Base-by-base conservation (phyloP, 1,140 invertebrate genomes). In the Chrysopa pallens region DNA sequence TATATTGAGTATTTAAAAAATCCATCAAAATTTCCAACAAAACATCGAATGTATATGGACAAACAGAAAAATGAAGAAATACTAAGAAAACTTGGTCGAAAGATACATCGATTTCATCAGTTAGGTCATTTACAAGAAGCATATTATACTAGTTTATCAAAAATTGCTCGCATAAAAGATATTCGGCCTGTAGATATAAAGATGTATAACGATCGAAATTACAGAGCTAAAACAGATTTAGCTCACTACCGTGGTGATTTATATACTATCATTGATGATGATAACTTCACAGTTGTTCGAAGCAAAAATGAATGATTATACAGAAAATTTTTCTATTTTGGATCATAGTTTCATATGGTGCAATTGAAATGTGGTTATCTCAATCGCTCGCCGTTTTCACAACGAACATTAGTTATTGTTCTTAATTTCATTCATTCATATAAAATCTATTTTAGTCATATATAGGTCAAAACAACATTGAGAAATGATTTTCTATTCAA, bases 11-110 rank as follows among this genome's bases (percentile, higher is more conserved):
- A 28, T 29, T 11, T 43, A 11, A 29, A 17, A 4, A 36, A 63
- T 0, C 46, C 48, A 13, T 42, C 61, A 13, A 38, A 39, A 9
- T 53, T 72, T 11, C 69, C 67, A 12, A 49, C 47, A 14, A 46
- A 52, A 42, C 53, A 63, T 23, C 56, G 60, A 33, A 69, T 73
- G 68, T 39, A 54, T 11, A 42, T 42, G 11, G 67, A 68, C 31
- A 61, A 53, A 12, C 51, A 62, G 42, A 38, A 49, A n/a, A 62
- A 69, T 28, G 8, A 13, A 27, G 12, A 43, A 38, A 6, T 38
- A 38, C n/a, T 11, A 38, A 38, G 14, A 12, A 8, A 11, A 12
- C 4, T 13, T 13, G 36, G 36, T 13, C 2, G 15, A 8, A 11
- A 11, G n/a, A 14, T 12, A 7, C n/a, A 38, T 13, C 2, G 13